Evolutionary conservation across 2,797 vertebrate species (phyloP).

Genomic region (Vireo griseus): DNA sequence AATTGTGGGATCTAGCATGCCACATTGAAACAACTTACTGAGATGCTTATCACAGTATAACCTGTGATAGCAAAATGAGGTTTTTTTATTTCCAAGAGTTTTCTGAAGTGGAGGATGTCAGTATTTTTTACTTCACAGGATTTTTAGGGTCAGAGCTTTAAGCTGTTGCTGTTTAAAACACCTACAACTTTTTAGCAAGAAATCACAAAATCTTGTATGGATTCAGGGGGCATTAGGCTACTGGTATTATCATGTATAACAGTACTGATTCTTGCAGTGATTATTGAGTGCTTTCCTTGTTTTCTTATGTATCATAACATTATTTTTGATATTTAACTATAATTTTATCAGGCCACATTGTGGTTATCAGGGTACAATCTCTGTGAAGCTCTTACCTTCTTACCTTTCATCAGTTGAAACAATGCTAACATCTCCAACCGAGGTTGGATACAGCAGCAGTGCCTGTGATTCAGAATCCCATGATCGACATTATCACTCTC

Average conservation of each 20-base stretch:
- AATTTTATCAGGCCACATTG: not conserved
- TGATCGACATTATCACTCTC: not conserved
- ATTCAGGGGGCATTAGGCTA: not conserved
- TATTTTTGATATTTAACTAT: not conserved
- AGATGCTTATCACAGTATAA: not conserved
- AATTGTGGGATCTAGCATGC: not conserved
- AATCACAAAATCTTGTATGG: rapidly evolving
- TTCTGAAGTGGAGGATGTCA: not conserved
- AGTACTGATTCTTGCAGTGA: not conserved
- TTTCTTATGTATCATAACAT: not conserved
- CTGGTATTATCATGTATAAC: not conserved
- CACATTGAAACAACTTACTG: not conserved
- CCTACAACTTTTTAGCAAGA: not conserved
- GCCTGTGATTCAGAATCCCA: not conserved
- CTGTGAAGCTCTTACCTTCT: not conserved
- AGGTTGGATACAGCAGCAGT: not conserved
- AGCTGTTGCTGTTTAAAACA: not conserved
- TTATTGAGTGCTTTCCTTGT: not conserved
- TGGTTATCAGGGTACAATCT: not conserved
- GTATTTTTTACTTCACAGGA: not conserved
- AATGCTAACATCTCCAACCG: not conserved
- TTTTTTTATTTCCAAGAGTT: not conserved
- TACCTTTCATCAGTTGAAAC: not conserved
- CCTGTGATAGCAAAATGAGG: not conserved
- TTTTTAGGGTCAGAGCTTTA: not conserved